Base-by-base conservation (phyloP, 2,797 vertebrate genomes). In the Geotrypetes seraphini region DNA sequence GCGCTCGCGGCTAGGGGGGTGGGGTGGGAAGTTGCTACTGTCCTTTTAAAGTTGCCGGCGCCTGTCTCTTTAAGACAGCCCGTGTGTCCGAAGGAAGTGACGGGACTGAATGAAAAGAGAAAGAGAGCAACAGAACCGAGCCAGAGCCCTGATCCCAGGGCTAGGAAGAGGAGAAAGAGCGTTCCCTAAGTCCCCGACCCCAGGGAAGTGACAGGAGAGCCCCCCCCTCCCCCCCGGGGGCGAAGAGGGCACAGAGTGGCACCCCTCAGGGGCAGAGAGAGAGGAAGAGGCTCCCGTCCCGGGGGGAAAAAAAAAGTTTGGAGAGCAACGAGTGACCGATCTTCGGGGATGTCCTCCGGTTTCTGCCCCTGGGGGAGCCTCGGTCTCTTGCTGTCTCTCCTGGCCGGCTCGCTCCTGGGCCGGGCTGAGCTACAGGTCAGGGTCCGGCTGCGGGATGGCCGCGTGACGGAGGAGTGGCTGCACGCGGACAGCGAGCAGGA, bases 401-500 rank as follows among this genome's bases (percentile, higher is more conserved):
- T 59, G 5, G 46, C 7, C 26, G 44, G 28, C 32, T 63, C 41
- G 10, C 58, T 29, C 7, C 12, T 36, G 3, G 44, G 53, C 3
- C 24, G 45, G 4, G 81, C 90, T 0, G 92, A 96, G 77, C 78
- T 96, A 54, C 80, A 88, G 59, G 92, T 97, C 36, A 85, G 86
- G 12, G 92, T 97, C 59, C 78, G 90, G 36, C 71, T 96, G 51
- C 60, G 83, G 4, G 90, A 92, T 66, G 91, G 94, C 51, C 81
- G 87, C 62, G 79, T 97, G 69, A 79, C 91, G 5, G 89, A 96
- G 57, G 92, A 96, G 75, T 82, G 86, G 30, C 52, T 96, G 72
- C 90, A 95, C 58, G 92, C 92, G 36, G 92, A 97, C 78, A 84
- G 79, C 28, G 86, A 89, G 14, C 74, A 58, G 23, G 90, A 96